Evolutionary conservation across 2,797 vertebrate species (phyloP), one percentile per base, ranked within the genome.

Genomic region (Eospalax fontanierii): DNA sequence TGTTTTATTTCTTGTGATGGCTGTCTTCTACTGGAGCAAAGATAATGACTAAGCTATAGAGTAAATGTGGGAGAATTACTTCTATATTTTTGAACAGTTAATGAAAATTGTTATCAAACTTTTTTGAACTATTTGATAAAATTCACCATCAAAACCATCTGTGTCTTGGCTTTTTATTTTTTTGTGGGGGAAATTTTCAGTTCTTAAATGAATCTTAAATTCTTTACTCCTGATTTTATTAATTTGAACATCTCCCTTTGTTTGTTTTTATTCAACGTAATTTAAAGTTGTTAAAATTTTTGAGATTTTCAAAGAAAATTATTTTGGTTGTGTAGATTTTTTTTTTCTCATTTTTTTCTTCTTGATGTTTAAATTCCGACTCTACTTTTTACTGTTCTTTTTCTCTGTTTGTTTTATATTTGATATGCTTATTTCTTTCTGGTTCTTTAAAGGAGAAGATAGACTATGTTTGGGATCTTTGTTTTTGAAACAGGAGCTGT

Each of bases 91-190:
- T 15, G 22, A 86, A 83, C 7, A 43, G 30, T 83, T 91, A 9
- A 71, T 54, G n/a, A 66, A 84, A 50, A 40, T 76, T 79, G 46
- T 28, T 68, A 78, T 66, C 68, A 86, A 85, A 33, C 28, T 1
- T 73, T 59, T 40, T 87, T 73, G 63, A 70, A 94, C 83, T 61
- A 22, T 76, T 91, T 96, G 30, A 19, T 88, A 65, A 9, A 74
- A 93, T 82, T 73, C 35, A 84, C 16, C 24, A 70, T 21, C 33
- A 46, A 83, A 92, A 22, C 11, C 30, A 73, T 78, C 33, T 89
- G 54, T 26, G 4, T 35, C 14, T 63, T 68, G 33, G 0, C 10
- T 33, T 91, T 83, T 40, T 73, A 76, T 87, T 91, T n/a, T 24
- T 63, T 87, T 91, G 26, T 24, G 54, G 12, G 14, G 24, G 11